These are phyloP conservation scores for Petrosia ficiformis DNA, from an alignment of 37 sponge, comb jelly and placozoan species.

Conservation along the genomic window DNA sequence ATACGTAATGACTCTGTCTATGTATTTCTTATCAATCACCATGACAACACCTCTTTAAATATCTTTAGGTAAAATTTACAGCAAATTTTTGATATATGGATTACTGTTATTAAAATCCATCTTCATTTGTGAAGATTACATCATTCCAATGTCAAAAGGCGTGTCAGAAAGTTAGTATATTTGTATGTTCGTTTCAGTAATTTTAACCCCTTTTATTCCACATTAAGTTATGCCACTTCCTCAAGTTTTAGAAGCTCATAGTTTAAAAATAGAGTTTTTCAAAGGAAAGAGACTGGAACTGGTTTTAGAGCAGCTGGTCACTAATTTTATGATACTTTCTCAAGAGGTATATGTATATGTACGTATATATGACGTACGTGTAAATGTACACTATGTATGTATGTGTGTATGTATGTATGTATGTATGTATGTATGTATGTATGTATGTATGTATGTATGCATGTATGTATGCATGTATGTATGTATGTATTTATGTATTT, in stretches of 20 bases:
- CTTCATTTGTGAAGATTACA: slow-evolving; percentile 69
- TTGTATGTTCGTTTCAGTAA: not conserved
- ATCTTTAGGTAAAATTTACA: slow-evolving; percentile 49
- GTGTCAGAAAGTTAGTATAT: slow-evolving; percentile 21
- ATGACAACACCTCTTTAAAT: too few relatives aligned
- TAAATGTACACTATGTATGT: not conserved
- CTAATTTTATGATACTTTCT: slow-evolving; percentile 43
- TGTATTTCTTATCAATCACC: too few relatives aligned
- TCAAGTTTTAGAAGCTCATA: slow-evolving; percentile 59
- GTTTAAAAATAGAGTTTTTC: slow-evolving; percentile 55
- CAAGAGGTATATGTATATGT: slow-evolving; percentile 9
- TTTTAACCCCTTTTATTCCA: too few relatives aligned
- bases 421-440: too few relatives aligned
- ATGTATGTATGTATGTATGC: too few relatives aligned
- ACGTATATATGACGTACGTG: not conserved
- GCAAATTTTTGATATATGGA: slow-evolving; percentile 32
- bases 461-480: too few relatives aligned
- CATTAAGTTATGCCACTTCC: slow-evolving; percentile 41
- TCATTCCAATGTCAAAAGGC: slow-evolving; percentile 16
- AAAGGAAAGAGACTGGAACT: not conserved
- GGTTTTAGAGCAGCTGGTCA: slow-evolving; percentile 46
- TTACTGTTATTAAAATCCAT: slow-evolving; percentile 56
- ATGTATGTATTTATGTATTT: too few relatives aligned
- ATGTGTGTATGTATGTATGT: too few relatives aligned
- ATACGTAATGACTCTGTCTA: too few relatives aligned